These are phyloP conservation scores for Megamerina dolium DNA, from an alignment of 2,888 invertebrate genomes.

Conservation along the genomic window DNA sequence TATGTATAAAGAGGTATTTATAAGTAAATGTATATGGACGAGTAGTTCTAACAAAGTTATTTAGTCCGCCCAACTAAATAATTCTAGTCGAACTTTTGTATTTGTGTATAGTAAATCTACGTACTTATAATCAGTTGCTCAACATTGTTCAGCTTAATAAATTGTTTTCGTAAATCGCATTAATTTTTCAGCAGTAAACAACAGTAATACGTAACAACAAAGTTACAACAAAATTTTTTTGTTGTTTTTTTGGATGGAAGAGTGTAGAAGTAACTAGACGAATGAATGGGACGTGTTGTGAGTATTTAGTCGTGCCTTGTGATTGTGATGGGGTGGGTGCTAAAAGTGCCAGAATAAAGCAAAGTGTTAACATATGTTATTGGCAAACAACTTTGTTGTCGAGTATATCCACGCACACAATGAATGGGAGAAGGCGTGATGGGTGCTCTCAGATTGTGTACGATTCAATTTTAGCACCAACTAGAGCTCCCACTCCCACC, in stretches of 20 bases:
- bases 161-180: slow-evolving; percentile 3
- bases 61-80: no score
- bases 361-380: not conserved
- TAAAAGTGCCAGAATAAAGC: not conserved
- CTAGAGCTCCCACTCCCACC: no score
- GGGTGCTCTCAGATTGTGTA: no score
- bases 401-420: no score
- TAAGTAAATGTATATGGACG: no score
- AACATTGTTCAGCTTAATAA: slow-evolving; percentile 3
- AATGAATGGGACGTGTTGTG: not conserved
- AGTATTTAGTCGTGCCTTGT: not conserved
- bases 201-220: not conserved
- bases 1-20: no score
- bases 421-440: no score
- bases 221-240: not conserved
- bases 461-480: no score
- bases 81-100: not conserved
- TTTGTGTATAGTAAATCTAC: not conserved
- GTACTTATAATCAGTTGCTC: not conserved
- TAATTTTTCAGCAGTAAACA: not conserved
- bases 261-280: not conserved
- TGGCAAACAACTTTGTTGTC: not conserved
- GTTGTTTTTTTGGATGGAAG: no score
- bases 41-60: no score
- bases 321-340: not conserved